Conservation (phyloP, 2,113 vertebrate genomes). For the Aviceda subcristata region DNA sequence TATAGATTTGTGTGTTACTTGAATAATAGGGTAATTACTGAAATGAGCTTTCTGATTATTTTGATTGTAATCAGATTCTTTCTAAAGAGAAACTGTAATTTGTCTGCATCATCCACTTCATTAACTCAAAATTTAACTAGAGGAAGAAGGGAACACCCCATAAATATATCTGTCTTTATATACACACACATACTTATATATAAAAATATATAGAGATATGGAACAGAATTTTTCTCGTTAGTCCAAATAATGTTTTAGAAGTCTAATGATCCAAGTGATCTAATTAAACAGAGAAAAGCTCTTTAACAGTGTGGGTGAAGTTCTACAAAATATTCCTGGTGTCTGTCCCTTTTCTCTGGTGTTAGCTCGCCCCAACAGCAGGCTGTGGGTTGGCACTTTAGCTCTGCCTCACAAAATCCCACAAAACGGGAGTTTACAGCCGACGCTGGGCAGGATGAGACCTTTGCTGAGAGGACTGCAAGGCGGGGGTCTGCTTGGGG, state of each 20-base stretch:
- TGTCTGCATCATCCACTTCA: neutral
- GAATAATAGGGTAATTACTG: neutral
- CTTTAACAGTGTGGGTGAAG: neutral
- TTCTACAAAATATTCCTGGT: neutral
- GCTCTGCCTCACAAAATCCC: neutral
- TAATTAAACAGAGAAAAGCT: neutral
- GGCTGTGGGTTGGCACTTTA: neutral
- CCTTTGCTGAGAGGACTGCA: no score
- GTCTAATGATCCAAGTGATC: neutral
- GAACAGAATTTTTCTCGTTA: rapidly evolving
- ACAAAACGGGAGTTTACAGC: neutral
- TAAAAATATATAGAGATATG: neutral
- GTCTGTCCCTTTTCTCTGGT: neutral
- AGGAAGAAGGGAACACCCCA: neutral
- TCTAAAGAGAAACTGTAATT: neutral
- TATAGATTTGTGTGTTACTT: neutral
- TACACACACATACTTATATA: no score
- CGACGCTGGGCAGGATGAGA: rapidly evolving
- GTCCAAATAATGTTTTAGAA: neutral
- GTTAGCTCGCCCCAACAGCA: neutral
- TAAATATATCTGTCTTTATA: neutral
- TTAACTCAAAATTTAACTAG: neutral
- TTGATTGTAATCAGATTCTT: neutral
- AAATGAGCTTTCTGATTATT: neutral
- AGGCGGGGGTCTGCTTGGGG: no score